Percentiles rank a stretch among this genome's conserved stretches.
Evolutionary conservation across 2,888 invertebrate genomes (phyloP).

Genomic region (Zelleria hepariella): DNA sequence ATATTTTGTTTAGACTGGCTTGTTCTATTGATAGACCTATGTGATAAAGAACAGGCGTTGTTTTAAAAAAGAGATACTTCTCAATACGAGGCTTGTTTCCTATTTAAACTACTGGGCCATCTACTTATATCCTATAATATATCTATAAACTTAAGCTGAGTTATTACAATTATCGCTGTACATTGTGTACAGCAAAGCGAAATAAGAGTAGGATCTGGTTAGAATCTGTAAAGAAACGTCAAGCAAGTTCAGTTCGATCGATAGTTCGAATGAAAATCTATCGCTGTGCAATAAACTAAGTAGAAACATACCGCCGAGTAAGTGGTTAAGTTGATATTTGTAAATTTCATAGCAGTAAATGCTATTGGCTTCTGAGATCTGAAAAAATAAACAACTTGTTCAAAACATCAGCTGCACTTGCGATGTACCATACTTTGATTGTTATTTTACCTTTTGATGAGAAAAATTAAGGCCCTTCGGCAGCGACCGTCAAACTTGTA

Average conservation of each 20-base stretch:
- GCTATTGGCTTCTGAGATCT: conserved; percentile 59
- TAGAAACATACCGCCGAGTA: conserved; percentile 43
- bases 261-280: background rate
- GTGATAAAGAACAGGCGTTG: too few relatives aligned
- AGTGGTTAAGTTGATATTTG: conserved; percentile 52
- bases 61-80: too few relatives aligned
- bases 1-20: too few relatives aligned
- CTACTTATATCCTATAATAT: too few relatives aligned
- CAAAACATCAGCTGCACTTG: too few relatives aligned
- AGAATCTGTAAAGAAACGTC: conserved; percentile 45
- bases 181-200: conserved; percentile 62
- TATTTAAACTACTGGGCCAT: too few relatives aligned
- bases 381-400: conserved; percentile 16
- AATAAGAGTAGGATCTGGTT: conserved; percentile 59
- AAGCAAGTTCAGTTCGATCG: background rate
- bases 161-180: conserved; percentile 41
- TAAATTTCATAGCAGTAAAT: conserved; percentile 62
- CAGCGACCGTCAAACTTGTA: conserved; percentile 48
- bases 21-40: too few relatives aligned
- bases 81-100: too few relatives aligned
- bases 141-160: too few relatives aligned
- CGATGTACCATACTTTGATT: background rate
- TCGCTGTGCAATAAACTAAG: background rate
- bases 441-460: conserved; percentile 43
- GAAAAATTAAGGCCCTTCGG: conserved; percentile 45